Conservation (phyloP, 2,888 invertebrate genomes). For the Hydraecia micacea region DNA sequence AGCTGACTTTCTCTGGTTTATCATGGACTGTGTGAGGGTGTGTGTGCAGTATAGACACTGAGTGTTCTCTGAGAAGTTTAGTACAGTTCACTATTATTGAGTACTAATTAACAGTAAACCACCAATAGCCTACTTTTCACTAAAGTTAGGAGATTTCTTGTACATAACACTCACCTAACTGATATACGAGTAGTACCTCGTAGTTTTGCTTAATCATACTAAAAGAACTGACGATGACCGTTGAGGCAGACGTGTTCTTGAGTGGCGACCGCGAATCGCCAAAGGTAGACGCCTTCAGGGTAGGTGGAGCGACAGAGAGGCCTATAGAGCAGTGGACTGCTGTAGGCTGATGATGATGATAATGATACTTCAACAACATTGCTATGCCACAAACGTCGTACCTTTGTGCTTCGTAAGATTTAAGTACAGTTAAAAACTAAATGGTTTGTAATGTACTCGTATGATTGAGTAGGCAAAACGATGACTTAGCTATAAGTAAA, state of each 20-base stretch:
- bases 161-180: not conserved
- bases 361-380: too few species aligned
- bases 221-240: not conserved
- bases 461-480: not conserved
- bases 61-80: not conserved
- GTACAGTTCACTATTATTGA: not conserved
- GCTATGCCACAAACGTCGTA: too few species aligned
- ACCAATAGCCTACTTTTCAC: not conserved
- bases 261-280: too few species aligned
- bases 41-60: not conserved
- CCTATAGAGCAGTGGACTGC: too few species aligned
- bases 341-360: too few species aligned
- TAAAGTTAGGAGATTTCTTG: not conserved
- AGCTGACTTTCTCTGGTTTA: not conserved
- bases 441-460: not conserved
- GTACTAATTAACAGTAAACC: not conserved
- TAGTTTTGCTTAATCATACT: not conserved
- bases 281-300: too few species aligned
- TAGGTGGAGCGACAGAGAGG: too few species aligned
- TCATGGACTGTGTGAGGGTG: not conserved
- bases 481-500: not conserved
- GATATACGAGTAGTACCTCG: too few species aligned
- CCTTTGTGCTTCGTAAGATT: too few species aligned
- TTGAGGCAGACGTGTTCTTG: too few species aligned
- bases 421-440: not conserved